Evolutionary conservation across 2,888 invertebrate genomes (phyloP), one percentile per base, ranked within the genome.

Genomic region (Thymelicus lineola): DNA sequence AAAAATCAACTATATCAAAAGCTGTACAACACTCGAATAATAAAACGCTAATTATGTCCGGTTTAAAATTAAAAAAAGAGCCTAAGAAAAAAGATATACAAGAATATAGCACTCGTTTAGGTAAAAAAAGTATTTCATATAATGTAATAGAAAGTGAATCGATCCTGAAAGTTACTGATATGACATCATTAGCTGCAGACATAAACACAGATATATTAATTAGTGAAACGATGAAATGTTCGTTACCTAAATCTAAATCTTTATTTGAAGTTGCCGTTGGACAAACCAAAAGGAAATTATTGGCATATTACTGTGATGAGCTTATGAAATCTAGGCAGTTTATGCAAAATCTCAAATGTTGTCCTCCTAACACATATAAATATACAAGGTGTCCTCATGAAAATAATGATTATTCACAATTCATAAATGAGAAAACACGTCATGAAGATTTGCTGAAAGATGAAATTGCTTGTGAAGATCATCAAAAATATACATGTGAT

Each of bases 61-160:
- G 82, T 12, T 73, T 86, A 4, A 87, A 86, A 76, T 46, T 86
- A 59, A 80, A 81, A 15, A 86, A 86, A 71, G 80, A 79, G 64
- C 79, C 82, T 3, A 86, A 82, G 61, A 84, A 73, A 55, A 79
- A 76, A 55, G 77, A 82, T 38, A 61, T 65, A 0, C 69, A 75
- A 35, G 83, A 85, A 9, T 76, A 79, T 55, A 81, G 80, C 48
- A 78, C 76, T 53, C 80, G 77, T 70, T 74, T 87, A 0, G 81
- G 79, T 61, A 85, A 82, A 71, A 88, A 82, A 75, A 88, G 87
- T 73, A 83, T 85, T 17, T 92, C 93, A 20, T 91, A 89, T 73
- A 82, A 84, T 17, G 77, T 89, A 14, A 90, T 93, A 57, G 89
- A 90, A 0, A 93, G 93, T 71, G 92, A 93, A 80, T 84, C 87